Base-by-base conservation (phyloP, 2,797 vertebrate genomes). In the Scomberomorus guttatus region DNA sequence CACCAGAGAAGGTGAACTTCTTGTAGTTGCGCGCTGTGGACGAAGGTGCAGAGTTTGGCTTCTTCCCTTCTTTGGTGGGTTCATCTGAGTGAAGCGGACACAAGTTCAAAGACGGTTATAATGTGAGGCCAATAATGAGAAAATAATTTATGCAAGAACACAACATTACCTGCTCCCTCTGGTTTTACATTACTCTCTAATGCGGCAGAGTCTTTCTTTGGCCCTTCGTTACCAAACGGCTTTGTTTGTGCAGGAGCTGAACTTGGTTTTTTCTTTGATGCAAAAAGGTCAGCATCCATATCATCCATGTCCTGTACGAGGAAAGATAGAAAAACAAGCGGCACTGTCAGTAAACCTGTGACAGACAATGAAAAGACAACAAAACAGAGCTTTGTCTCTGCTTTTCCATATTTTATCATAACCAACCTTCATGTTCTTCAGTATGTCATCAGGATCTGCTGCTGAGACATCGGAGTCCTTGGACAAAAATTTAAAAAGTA, bases 231-330 rank as follows among this genome's bases (percentile, higher is more conserved):
- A 84, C 65, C 87, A 60, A 79, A 58, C 29, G 39, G 44, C 79
- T 94, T 96, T 69, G 82, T 91, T 86, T 89, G 94, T 54, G 72
- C 64, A 1, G 92, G 91, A 34, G 93, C 86, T 9, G 89, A 92
- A 46, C 75, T 87, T 9, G 90, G 77, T 82, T 95, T 97, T 85
- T 89, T 95, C 63, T 91, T 93, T 42, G 91, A 86, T 59, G 92
- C 83, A 71, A 98, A 94, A 68, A 97, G 93, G 24, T 97, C 95
- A 2, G 95, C 96, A 2, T 97, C 97, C 96, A 98, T 94, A 27
- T 96, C 95, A 1, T 97, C 97, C 48, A 97, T 94, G 63, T 96
- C 94, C 97, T 98, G 81, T 54, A 32, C 2, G 51, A 70, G 7
- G 42, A 78, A 2, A 46, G n/a, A 51, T 27, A 66, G 27, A 25